phyloP scores from a whole-genome alignment of 2,888 invertebrate species.

The Esperia sulphurella region DNA sequence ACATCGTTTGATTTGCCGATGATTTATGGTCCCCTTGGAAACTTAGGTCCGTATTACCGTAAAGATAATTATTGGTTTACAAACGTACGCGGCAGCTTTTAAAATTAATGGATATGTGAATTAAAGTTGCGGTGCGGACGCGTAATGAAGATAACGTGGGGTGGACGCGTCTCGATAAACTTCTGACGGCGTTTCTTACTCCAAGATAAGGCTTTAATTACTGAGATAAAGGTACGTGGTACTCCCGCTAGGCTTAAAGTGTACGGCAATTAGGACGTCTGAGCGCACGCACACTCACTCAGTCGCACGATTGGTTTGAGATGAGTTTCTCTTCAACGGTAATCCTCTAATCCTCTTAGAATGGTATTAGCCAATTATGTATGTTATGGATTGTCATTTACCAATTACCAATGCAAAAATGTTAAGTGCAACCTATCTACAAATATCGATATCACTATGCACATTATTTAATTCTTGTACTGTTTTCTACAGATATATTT shows the following conservation, averaged over 20 bases:
- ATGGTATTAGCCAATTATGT: not conserved
- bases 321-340: not conserved
- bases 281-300: not conserved
- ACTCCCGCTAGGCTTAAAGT: slow-evolving; percentile 37
- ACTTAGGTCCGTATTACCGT: slow-evolving; percentile 48
- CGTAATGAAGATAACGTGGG: slow-evolving; percentile 71
- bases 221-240: slow-evolving; percentile 44
- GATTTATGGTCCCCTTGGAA: slow-evolving; percentile 55
- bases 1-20: slow-evolving; percentile 60
- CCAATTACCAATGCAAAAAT: too few relatives aligned
- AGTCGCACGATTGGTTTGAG: not conserved
- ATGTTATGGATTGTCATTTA: not conserved
- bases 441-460: too few relatives aligned
- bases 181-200: slow-evolving; percentile 65
- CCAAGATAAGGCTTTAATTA: slow-evolving; percentile 69
- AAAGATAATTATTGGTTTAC: slow-evolving; percentile 65
- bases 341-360: not conserved
- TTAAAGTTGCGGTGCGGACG: slow-evolving; percentile 60
- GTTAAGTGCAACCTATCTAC: too few relatives aligned
- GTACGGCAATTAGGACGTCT: slow-evolving; percentile 33
- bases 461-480: too few relatives aligned
- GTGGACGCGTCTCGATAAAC: slow-evolving; percentile 63
- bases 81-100: slow-evolving; percentile 60
- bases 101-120: slow-evolving; percentile 73
- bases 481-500: too few relatives aligned